Percentiles rank a stretch among this genome's conserved stretches.
Conservation (phyloP, 2,797 vertebrate species). For the Myotis findleyi region DNA sequence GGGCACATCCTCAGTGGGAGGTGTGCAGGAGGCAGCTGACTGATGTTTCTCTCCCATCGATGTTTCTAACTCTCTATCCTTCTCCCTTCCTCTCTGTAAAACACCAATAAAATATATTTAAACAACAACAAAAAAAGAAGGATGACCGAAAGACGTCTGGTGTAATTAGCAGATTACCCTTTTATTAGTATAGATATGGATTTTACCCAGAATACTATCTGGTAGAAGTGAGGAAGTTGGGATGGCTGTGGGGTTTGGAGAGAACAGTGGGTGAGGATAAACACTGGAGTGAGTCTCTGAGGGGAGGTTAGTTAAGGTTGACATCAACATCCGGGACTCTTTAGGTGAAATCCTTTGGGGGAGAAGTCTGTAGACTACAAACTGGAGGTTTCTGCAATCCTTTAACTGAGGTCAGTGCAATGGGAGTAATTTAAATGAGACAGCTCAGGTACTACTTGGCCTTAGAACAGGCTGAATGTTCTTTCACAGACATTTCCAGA, state of each 20-base stretch:
- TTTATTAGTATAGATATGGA: no score
- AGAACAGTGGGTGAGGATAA: not conserved
- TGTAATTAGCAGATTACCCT: no score
- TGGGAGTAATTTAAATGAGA: not conserved
- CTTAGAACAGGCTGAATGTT: not conserved
- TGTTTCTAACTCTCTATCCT: no score
- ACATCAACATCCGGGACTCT: not conserved
- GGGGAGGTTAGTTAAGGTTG: not conserved
- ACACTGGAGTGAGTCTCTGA: not conserved
- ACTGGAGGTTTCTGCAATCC: not conserved
- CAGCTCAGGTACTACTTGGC: not conserved
- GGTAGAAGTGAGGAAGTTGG: not conserved
- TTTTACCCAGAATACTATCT: conserved; percentile 39
- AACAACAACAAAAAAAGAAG: no score
- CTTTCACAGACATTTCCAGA: not conserved
- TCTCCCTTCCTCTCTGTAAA: no score
- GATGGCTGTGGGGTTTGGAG: not conserved
- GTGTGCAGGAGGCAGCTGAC: no score
- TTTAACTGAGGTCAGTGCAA: not conserved
- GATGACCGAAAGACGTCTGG: no score
- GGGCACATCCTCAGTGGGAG: no score
- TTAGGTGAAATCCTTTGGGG: not conserved
- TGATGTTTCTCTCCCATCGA: no score
- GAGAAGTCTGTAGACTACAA: not conserved
- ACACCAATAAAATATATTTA: no score